Evolutionary conservation across 1,140 invertebrate genomes (phyloP), one percentile per base, ranked within the genome.

Genomic region (Drosophila erecta): DNA sequence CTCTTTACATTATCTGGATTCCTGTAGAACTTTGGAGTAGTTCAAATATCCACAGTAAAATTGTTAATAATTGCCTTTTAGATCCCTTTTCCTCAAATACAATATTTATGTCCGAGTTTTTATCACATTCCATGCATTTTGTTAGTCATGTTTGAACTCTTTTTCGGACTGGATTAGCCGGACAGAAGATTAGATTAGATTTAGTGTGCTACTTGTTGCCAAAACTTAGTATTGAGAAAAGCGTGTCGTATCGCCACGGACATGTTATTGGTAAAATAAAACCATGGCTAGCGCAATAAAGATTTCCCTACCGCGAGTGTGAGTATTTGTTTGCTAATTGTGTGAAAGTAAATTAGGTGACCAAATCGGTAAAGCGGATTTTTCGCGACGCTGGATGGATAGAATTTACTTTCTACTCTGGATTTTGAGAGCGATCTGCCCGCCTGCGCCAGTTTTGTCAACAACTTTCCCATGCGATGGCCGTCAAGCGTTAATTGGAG

Each of bases 361-460:
- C 78, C 79, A 79, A 87, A 87, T 72, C 67, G 53, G 83, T 55
- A 55, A 76, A 72, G 75, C 83, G 83, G 83, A 86, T 65, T 83
- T 79, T 79, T 76, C 57, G 56, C 35, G 22, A 30, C 57, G 43
- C 15, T 15, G 3, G 15, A 46, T 14, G 41, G 30, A 60, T 60
- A 87, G 84, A 89, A 89, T 89, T 89, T 89, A 89, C 84, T 89
- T 89, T 89, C 84, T 89, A 90, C 79, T 72, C 79, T 89, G 84
- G 84, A 84, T 87, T 80, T 79, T 38, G 40, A 67, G 76, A 58
- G 56, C 60, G 41, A 66, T 59, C 54, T 53, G 20, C 57, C 57
- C 57, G 53, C 38, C 49, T 58, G 37, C 56, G 33, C 58, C 75
- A 86, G 67, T 83, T 87, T 86, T 87, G 84, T 89, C 79, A 89